Evolutionary conservation across 2,113 vertebrate genomes (phyloP).

Genomic region (Naja naja): DNA sequence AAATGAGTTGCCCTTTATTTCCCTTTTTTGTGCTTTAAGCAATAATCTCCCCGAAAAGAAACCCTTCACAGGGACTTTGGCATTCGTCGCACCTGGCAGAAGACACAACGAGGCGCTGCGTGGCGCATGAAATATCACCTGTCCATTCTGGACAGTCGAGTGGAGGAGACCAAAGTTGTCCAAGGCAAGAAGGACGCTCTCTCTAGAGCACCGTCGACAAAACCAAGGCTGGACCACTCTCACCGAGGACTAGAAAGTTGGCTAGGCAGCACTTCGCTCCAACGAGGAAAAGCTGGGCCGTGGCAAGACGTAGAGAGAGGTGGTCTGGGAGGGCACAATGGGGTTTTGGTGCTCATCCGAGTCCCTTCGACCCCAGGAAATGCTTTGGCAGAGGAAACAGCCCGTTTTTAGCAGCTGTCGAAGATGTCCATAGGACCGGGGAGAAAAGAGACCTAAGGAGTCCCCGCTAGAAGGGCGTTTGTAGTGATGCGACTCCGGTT

Average conservation of each 20-base stretch:
- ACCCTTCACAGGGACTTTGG: background rate
- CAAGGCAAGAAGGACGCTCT: background rate
- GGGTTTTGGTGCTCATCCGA: background rate
- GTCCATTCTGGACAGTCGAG: background rate
- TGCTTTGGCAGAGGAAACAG: background rate
- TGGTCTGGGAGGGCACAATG: no score
- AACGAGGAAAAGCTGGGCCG: no score
- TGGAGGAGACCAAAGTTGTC: background rate
- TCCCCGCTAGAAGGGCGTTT: background rate
- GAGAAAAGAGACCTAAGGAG: background rate
- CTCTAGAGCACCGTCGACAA: no score
- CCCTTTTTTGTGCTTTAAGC: slow-evolving; percentile 12
- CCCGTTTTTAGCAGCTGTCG: background rate
- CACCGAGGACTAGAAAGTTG: background rate
- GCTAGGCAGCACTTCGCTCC: background rate
- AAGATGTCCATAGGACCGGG: accelerated
- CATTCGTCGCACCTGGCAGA: background rate
- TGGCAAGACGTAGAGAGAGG: background rate
- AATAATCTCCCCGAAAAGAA: no score
- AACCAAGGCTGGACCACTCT: background rate
- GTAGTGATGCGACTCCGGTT: background rate
- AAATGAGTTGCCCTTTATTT: background rate
- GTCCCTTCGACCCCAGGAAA: background rate
- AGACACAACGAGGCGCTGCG: background rate
- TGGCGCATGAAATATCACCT: accelerated